phyloP scores from a whole-genome alignment of 2,113 vertebrate genomes.

The Mus spicilegus region DNA sequence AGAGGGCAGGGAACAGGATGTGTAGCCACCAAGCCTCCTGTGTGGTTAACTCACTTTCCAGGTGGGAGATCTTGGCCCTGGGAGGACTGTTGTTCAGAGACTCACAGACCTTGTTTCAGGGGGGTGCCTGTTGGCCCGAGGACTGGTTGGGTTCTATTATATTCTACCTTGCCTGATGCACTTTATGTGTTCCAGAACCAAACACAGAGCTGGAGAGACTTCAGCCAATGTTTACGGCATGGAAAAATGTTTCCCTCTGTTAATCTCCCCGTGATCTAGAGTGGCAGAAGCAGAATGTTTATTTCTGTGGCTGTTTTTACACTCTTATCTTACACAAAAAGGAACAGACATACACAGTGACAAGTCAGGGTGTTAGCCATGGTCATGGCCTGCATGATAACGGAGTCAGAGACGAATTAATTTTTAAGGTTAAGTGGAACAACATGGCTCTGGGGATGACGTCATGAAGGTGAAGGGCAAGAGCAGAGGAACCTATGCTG shows the following conservation, averaged over 20 bases:
- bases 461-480: neutral
- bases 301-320: neutral
- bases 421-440: neutral
- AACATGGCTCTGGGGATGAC: neutral
- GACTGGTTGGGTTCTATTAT: neutral
- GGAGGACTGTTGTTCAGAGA: too few relatives aligned
- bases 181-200: neutral
- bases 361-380: neutral
- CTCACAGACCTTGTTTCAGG: neutral
- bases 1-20: neutral
- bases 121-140: neutral
- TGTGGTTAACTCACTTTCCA: neutral
- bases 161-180: neutral
- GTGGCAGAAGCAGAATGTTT: neutral
- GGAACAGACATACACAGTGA: neutral
- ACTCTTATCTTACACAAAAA: neutral
- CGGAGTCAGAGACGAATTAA: neutral
- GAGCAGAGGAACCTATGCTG: neutral
- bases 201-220: neutral
- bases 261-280: neutral
- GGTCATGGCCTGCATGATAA: neutral
- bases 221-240: neutral
- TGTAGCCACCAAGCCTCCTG: neutral
- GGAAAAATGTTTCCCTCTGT: neutral
- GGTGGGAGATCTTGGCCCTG: neutral